phyloP scores from a whole-genome alignment of 2,888 invertebrate species.

The Dione vanillae region DNA sequence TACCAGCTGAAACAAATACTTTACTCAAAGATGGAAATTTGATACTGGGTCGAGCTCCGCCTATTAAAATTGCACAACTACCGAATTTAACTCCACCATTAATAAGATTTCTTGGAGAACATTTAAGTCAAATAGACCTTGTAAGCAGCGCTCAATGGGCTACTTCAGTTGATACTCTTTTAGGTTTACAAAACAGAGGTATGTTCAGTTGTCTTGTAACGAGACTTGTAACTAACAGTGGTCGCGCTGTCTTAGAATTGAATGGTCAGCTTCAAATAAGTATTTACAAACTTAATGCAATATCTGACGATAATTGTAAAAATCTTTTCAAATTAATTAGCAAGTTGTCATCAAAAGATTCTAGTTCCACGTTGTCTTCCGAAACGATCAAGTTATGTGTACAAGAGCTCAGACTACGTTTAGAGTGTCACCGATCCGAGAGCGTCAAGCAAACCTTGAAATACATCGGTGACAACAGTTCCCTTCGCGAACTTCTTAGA shows the following conservation, averaged over 20 bases:
- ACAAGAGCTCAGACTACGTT: constrained; percentile 43
- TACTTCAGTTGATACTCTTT: constrained; percentile 44
- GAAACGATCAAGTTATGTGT: constrained; percentile 40
- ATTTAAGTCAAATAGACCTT: constrained; percentile 48
- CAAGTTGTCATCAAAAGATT: constrained; percentile 27
- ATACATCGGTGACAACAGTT: constrained; percentile 16
- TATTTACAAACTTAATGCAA: constrained; percentile 49
- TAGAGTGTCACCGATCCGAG: constrained; percentile 47
- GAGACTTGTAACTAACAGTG: constrained; percentile 43
- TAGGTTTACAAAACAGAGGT: constrained; percentile 49
- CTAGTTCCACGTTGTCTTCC: constrained; percentile 33
- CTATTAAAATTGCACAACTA: constrained; percentile 48
- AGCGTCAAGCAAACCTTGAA: constrained; percentile 37
- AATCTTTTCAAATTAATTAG: constrained; percentile 43
- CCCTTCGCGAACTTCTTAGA: constrained; percentile 38
- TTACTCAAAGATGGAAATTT: constrained; percentile 45
- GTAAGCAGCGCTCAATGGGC: constrained; percentile 46
- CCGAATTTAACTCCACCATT: constrained; percentile 45
- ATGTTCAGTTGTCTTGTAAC: constrained; percentile 48
- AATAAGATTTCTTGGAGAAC: constrained; percentile 49
- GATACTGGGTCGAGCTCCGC: constrained; percentile 50
- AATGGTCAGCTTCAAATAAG: constrained; percentile 52
- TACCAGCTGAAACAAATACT: constrained; percentile 39
- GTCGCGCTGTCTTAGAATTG: constrained; percentile 48
- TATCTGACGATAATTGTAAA: constrained; percentile 42